Base-by-base conservation (phyloP, 2,797 vertebrate genomes). In the Dendrocincla fuliginosa region DNA sequence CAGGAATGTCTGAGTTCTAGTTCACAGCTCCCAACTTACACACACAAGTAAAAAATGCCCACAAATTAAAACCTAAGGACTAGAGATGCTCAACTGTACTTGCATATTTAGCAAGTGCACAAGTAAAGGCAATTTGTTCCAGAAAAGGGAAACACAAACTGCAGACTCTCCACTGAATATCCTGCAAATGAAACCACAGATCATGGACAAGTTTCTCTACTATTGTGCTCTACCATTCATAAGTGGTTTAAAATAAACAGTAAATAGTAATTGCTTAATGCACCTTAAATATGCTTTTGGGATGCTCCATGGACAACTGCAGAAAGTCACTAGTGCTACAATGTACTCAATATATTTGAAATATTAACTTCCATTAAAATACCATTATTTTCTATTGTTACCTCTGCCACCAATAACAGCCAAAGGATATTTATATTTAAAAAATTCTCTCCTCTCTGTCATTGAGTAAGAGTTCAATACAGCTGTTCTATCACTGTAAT, bases 161-260 rank as follows among this genome's bases (percentile, higher is more conserved):
- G 52, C 33, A 89, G 24, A 27, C 32, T 73, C 23, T 16, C 27
- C 71, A 56, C 1, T 80, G 50, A 87, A 78, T 28, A 59, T 5
- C 39, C n/a, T 64, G 50, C 44, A 75, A 87, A 71, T 5, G 2
- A 89, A 96, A 93, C 30, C 53, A 87, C 35, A 65, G 61, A 65
- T 44, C 61, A 71, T 13, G 17, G 64, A 30, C 33, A 82, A 30
- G 30, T n/a, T 77, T 89, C 59, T 76, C 27, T 35, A 67, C 35
- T 50, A 11, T 39, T 27, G 68, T 64, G 52, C 17, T 71, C n/a
- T 41, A 33, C 37, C 56, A 41, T 73, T 85, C 42, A 0, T 11
- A 77, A 85, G 63, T 42, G 30, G 83, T 92, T 89, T 57, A 85
- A 85, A 93, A 85, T n/a, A 95, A 89, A 71, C 53, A 68, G 57